A percentile compares a stretch with the other conserved stretches of the same genome.
Conservation (phyloP, 2,888 invertebrate genomes). For the Tetragonula carbonaria region DNA sequence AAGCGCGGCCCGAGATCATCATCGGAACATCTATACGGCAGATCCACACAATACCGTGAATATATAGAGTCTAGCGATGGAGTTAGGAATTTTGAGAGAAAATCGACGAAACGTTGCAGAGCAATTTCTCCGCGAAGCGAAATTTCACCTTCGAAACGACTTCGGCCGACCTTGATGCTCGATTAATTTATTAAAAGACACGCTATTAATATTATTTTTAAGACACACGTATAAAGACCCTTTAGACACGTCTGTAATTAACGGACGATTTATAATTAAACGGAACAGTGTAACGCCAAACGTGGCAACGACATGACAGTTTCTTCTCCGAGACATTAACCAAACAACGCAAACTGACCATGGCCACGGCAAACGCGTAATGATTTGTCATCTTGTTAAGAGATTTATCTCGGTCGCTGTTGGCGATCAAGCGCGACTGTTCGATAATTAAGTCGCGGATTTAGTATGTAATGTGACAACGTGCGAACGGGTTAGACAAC, state of each 20-base stretch:
- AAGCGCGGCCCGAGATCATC: neutral
- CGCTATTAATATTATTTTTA: neutral
- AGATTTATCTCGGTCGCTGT: constrained; percentile 31
- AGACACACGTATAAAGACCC: neutral
- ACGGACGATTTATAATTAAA: neutral
- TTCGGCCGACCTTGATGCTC: no score
- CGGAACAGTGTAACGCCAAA: neutral
- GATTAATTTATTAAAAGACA: neutral
- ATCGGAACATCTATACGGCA: neutral
- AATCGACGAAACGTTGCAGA: neutral
- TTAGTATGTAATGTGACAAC: constrained; percentile 64
- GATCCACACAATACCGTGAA: neutral
- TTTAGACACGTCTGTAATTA: neutral
- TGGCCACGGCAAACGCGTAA: constrained; percentile 1
- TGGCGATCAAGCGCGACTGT: constrained; percentile 4
- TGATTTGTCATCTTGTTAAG: constrained; percentile 38
- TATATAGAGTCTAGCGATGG: neutral
- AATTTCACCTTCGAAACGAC: neutral
- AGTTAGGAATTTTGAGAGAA: neutral
- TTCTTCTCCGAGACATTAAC: neutral
- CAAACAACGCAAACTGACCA: neutral
- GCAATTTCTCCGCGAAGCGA: neutral
- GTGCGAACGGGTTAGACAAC: constrained; percentile 50
- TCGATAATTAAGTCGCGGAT: constrained; percentile 64
- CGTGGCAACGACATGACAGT: neutral